Evolutionary conservation across 1,140 invertebrate species (phyloP).

Genomic region (Drosophila jambulina): DNA sequence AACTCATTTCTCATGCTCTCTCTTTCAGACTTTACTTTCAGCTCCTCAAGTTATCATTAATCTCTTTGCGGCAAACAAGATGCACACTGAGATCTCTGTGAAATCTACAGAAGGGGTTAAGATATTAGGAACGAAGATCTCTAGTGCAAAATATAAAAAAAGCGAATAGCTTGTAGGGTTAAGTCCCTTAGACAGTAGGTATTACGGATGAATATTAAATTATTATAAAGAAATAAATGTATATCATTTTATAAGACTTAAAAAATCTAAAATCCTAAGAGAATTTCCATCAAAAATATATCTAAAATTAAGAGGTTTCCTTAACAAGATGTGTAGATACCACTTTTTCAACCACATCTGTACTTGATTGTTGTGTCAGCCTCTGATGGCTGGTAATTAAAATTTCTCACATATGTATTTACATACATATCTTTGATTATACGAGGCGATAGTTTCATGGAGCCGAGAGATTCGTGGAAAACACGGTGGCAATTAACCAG

Average conservation of each 20-base stretch:
- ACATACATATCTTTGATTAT: constrained; percentile 58
- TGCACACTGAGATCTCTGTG: constrained; percentile 33
- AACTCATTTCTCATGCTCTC: constrained; percentile 78
- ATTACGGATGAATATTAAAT: neutral
- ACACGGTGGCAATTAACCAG: constrained; percentile 74
- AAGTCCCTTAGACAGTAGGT: neutral
- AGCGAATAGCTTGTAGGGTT: neutral
- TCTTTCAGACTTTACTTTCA: constrained; percentile 55
- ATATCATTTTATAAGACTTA: neutral
- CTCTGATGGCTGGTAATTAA: constrained; percentile 65
- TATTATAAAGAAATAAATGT: neutral
- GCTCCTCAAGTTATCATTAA: constrained; percentile 58
- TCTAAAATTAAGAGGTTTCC: neutral
- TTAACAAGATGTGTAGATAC: neutral
- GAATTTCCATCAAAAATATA: neutral
- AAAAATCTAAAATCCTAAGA: neutral
- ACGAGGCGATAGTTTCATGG: constrained; percentile 38
- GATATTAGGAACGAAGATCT: neutral
- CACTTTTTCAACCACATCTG: constrained; percentile 8
- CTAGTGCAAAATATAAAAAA: neutral
- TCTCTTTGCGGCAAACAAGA: constrained; percentile 40
- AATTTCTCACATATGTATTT: constrained; percentile 73
- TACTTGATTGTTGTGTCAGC: constrained; percentile 53
- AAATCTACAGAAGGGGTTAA: constrained; percentile 4
- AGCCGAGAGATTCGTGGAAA: constrained; percentile 65